Percentiles rank a stretch among this genome's conserved stretches.
Evolutionary conservation across 2,797 vertebrate species (phyloP).

Genomic region (Glossophaga mutica): DNA sequence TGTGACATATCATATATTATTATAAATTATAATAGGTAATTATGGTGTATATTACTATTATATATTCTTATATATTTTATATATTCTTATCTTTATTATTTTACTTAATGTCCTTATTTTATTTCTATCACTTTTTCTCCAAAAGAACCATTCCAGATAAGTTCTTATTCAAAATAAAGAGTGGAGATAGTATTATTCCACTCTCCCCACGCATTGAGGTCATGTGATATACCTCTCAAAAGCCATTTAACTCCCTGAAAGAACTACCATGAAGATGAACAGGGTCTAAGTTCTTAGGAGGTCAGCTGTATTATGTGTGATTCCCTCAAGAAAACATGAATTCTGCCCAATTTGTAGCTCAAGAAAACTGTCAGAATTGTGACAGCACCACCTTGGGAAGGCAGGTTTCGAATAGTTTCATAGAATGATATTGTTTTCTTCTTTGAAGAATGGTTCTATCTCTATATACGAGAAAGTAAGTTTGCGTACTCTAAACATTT

Average conservation of each 20-base stretch:
- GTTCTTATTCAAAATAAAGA: background rate
- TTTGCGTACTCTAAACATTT: background rate
- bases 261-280: background rate
- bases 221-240: background rate
- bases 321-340: background rate
- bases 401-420: background rate
- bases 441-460: background rate
- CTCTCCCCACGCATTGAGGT: background rate
- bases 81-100: background rate
- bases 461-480: background rate
- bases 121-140: background rate
- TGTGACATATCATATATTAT: background rate
- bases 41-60: background rate
- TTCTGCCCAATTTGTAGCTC: background rate
- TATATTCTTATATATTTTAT: background rate
- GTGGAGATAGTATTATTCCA: background rate
- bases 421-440: background rate
- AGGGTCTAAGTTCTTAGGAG: background rate
- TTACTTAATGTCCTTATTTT: background rate
- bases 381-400: accelerated
- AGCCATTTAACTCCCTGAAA: background rate
- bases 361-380: background rate
- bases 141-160: background rate
- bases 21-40: background rate
- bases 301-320: background rate